A percentile compares a stretch with the other conserved stretches of the same genome.
Evolutionary conservation across 2,888 invertebrate species (phyloP).

Genomic region (Papilio protenor): DNA sequence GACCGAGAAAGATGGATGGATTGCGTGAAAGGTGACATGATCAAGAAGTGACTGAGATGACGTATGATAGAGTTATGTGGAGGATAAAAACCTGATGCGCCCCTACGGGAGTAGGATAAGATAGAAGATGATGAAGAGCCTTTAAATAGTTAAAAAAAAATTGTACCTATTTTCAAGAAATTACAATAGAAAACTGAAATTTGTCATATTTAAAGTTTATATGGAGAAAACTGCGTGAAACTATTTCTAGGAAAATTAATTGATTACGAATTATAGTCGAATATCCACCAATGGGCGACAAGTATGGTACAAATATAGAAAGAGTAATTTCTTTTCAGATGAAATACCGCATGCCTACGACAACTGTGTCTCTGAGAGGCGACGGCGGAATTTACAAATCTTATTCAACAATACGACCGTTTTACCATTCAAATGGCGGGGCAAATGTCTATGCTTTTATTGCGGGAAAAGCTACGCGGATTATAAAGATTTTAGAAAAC

Average conservation of each 20-base stretch:
- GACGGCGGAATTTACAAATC: slow-evolving; percentile 73
- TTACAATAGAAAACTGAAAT: too few species aligned
- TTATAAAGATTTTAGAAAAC: slow-evolving; percentile 68
- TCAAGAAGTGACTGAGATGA: too few species aligned
- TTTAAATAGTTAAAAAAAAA: too few species aligned
- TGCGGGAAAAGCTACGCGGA: slow-evolving; percentile 65
- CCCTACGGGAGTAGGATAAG: too few species aligned
- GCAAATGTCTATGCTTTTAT: slow-evolving; percentile 71
- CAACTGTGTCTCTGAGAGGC: slow-evolving; percentile 63
- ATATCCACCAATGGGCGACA: background rate
- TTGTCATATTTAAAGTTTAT: background rate
- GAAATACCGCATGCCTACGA: slow-evolving; percentile 62
- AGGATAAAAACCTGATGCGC: too few species aligned
- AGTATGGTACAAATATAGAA: slow-evolving; percentile 59
- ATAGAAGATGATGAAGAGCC: too few species aligned
- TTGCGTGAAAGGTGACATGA: too few species aligned
- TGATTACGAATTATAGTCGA: background rate
- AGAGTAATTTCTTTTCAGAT: slow-evolving; percentile 77
- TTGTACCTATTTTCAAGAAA: too few species aligned
- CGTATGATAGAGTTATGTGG: too few species aligned
- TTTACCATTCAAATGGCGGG: slow-evolving; percentile 78
- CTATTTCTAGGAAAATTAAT: background rate
- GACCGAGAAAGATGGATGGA: too few species aligned
- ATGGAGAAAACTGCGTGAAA: background rate
- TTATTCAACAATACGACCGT: slow-evolving; percentile 75